Evolutionary conservation across 2,888 invertebrate genomes (phyloP), one percentile per base, ranked within the genome.

Genomic region (Calameuta filiformis): DNA sequence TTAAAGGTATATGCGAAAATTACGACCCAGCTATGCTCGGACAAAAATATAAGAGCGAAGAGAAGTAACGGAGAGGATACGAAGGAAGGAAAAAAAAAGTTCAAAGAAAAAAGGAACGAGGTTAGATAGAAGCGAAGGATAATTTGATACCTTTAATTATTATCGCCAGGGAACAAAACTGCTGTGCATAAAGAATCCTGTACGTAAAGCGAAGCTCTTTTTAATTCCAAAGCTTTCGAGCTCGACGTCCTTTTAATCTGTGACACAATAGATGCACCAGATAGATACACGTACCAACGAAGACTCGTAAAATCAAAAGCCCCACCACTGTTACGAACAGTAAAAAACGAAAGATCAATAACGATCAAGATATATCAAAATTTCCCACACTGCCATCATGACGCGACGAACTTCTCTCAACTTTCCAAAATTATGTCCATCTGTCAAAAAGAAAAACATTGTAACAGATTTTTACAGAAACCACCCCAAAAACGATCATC

Each of bases 201-300:
- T 11, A n/a, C 23, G 74, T 12, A 34, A 12, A 30, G 74, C 74
- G 74, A 74, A 35, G 74, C 74, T 35, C 35, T 35, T 35, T 74
- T 74, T 74, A 74, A 74, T 74, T 74, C 23, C 74, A 34, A n/a
- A 30, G 74, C 74, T 74, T 35, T 35, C 23, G 35, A 74, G 35
- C 35, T 35, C 12, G 35, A 35, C 74, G 74, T 74, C 4, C 35
- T 74, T 74, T 74, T n/a, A 74, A 74, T 74, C 74, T 34, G 74
- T 74, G 23, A 30, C 34, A 11, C 35, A 9, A 23, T 12, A 12
- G 33, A 23, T 6, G 74, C 74, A 34, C 12, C 35, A 35, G 11
- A 74, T 9, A 74, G 30, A 74, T 30, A 74, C 74, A n/a, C 23
- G 35, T 30, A 15, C n/a, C 74, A 12, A 11, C 35, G 30, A 30